Evolutionary conservation across 1,140 invertebrate genomes (phyloP), one percentile per base, ranked within the genome.

Genomic region (Nebria ingens): DNA sequence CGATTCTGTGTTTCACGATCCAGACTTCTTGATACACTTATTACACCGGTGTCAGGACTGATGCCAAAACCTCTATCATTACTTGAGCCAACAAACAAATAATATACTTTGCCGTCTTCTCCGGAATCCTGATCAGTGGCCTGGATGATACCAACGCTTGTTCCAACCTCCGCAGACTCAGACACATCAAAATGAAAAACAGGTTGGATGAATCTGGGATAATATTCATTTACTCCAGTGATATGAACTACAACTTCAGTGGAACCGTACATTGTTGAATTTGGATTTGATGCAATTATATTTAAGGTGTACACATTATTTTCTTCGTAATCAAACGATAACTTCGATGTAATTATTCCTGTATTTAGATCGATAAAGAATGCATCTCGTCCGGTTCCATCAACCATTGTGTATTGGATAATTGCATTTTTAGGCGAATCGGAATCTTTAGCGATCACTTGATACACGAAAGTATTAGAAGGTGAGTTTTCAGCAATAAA

Each of bases 121-220:
- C 94, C 94, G 19, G 81, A 79, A 69, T 98, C 94, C 67, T 89
- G 84, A 68, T 98, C 95, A 1, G 87, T 89, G 0, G 94, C 94
- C 71, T 87, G 84, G 23, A 98, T 85, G 15, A 80, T 77, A 2
- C 93, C 93, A 19, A 98, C 84, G 19, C 82, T 82, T 2, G 87
- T 89, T 4, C 92, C 93, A 11, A 94, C 81, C 55, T 86, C 81
- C 0, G 91, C 88, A 21, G 91, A 92, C 73, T 98, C 95, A 9
- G 91, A 94, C 4, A 97, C 90, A 64, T 91, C 87, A 71, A 97
- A 93, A 62, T 91, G 86, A 66, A 97, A 98, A 0, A 90, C 86
- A 0, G 90, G 85, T 70, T 95, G 87, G 42, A 91, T 77, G 68
- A 98, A 99, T 61, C 85, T 83, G 0, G 95, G 95, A 71, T 85